Percentiles rank a stretch among this genome's conserved stretches.
Conservation (phyloP, 2,113 vertebrate species). For the Erythrolamprus reginae region DNA sequence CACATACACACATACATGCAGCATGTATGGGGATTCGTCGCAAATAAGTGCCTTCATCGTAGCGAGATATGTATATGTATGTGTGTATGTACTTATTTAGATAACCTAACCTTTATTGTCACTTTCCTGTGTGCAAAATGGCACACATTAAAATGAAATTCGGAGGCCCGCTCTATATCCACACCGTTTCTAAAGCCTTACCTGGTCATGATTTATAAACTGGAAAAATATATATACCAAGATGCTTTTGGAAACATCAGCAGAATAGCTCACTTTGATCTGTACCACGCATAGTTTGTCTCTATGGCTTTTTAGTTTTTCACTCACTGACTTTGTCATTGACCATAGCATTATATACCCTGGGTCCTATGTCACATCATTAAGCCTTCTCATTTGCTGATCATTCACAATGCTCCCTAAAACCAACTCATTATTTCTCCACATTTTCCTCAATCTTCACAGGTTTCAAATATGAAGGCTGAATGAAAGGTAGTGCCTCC, state of each 20-base stretch:
- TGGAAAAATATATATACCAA: neutral
- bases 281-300: neutral
- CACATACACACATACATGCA: too few relatives aligned
- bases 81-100: neutral
- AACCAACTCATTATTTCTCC: neutral
- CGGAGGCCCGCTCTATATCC: neutral
- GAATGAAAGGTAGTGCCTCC: neutral
- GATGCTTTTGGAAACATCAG: neutral
- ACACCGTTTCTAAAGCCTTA: neutral
- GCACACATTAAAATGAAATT: neutral
- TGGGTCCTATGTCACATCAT: neutral
- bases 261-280: neutral
- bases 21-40: too few relatives aligned
- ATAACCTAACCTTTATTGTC: neutral
- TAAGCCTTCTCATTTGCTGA: neutral
- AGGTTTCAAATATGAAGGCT: neutral
- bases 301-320: neutral
- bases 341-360: neutral
- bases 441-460: neutral
- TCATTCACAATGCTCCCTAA: neutral
- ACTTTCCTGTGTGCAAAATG: neutral
- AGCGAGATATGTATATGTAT: neutral
- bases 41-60: too few relatives aligned
- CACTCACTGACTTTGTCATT: neutral
- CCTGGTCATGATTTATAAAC: neutral